Conservation (phyloP, 2,888 invertebrate species). For the Trisateles emortualis region DNA sequence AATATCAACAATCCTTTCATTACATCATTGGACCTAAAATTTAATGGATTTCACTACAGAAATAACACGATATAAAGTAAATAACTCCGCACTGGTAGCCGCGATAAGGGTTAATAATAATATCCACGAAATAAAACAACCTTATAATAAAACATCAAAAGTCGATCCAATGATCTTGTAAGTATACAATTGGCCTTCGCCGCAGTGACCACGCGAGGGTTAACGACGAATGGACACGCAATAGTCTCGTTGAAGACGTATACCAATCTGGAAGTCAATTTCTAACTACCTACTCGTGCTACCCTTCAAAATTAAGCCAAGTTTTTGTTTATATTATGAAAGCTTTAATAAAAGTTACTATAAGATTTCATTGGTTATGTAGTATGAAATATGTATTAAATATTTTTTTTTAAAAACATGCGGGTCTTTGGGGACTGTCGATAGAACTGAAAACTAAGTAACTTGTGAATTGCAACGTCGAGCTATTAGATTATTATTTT, state of each 20-base stretch:
- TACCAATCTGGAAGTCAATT: conserved; percentile 26
- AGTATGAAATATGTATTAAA: too few relatives aligned
- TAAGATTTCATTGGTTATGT: too few relatives aligned
- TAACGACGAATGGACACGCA: conserved; percentile 42
- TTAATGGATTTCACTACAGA: background rate
- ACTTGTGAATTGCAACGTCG: too few relatives aligned
- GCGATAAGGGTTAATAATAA: background rate
- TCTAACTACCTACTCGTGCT: background rate
- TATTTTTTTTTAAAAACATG: too few relatives aligned
- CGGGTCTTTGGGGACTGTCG: too few relatives aligned
- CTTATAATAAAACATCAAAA: conserved; percentile 28
- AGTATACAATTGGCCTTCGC: conserved; percentile 35
- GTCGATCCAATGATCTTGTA: conserved; percentile 33
- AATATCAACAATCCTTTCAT: too few relatives aligned
- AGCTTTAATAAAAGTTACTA: background rate
- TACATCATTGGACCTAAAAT: too few relatives aligned
- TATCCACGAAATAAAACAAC: conserved; percentile 17
- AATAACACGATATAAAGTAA: background rate
- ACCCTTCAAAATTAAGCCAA: background rate
- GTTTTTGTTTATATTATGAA: background rate
- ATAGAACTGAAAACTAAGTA: too few relatives aligned
- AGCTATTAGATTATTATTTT: too few relatives aligned
- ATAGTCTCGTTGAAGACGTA: conserved; percentile 42
- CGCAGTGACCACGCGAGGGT: conserved; percentile 41
- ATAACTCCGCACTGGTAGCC: background rate